Base-by-base conservation (phyloP, 2,113 vertebrate genomes). In the Aphyosemion australe region DNA sequence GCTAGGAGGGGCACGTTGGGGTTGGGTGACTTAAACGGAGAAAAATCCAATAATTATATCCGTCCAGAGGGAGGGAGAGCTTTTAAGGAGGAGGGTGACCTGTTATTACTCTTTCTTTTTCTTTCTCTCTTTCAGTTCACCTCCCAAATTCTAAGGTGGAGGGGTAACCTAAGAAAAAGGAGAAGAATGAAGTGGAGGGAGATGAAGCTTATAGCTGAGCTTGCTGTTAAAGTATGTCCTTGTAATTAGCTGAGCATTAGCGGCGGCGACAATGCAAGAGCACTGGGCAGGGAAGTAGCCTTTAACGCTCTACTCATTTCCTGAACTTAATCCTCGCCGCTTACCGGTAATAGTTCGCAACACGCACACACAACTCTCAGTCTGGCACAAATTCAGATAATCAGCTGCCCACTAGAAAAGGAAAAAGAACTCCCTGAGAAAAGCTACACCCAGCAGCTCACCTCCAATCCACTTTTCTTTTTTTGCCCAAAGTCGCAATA, bases 11-110 rank as follows among this genome's bases (percentile, higher is more conserved):
- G 78, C 45, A 72, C 61, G 78, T 48, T 64, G 52, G 76, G 83
- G 77, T 69, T 61, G 73, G 85, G 74, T 83, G 80, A 75, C 83
- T 90, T 84, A 90, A 89, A 89, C 83, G 80, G 86, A 84, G 82
- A 91, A 82, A 90, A 91, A 91, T 87, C 88, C 88, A 91, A 91
- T 90, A 89, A 90, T 89, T 90, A 87, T 90, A 87, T 84, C 78
- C 50, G 76, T 88, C 84, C 79, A 79, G 78, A 85, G 82, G 87
- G 85, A 76, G 82, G 78, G 79, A 6, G 66, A 74, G 83, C 80
- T 89, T 90, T 89, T 88, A 79, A 48, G 69, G 63, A 72, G 69
- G 75, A 75, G 76, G 66, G 65, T 31, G 50, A 74, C 78, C 82
- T 85, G 83, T 88, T 88, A 90, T 90, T 91, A 90, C 86, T 86